These are phyloP conservation scores for Percopsis omiscomaycus DNA, from an alignment of 2,797 vertebrate genomes.

Conservation along the genomic window DNA sequence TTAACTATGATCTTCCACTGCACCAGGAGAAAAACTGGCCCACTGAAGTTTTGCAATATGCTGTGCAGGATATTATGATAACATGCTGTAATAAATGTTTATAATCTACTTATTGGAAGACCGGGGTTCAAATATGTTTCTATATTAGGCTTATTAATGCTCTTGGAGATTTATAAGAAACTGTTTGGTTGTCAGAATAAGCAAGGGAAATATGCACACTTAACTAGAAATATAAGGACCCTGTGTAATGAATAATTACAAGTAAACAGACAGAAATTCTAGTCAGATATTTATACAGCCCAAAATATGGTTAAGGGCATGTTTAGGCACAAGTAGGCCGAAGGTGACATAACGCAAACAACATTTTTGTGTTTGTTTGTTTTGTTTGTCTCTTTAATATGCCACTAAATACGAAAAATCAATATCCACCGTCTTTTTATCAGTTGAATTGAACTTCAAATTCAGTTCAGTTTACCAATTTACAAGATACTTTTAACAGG, in stretches of 20 bases:
- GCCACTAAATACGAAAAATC: too few species aligned
- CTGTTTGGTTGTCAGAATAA: constrained; percentile 50
- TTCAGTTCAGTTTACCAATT: too few species aligned
- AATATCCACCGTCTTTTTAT: too few species aligned
- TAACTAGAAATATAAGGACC: constrained; percentile 61
- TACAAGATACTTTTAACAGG: too few species aligned
- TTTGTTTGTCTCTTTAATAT: too few species aligned
- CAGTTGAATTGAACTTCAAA: too few species aligned
- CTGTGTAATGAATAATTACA: constrained; percentile 49
- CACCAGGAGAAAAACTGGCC: constrained; percentile 88
- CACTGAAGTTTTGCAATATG: constrained; percentile 97
- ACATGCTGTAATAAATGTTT: constrained; percentile 99
- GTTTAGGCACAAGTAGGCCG: neutral
- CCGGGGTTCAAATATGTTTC: constrained; percentile 93
- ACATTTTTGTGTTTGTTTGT: too few species aligned
- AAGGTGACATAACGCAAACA: too few species aligned
- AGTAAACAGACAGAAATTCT: neutral
- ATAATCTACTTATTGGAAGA: constrained; percentile 96
- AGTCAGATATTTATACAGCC: neutral
- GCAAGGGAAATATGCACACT: constrained; percentile 63
- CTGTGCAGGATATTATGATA: constrained; percentile 99
- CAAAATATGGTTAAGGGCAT: neutral
- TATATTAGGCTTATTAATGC: constrained; percentile 87
- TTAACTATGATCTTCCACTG: constrained; percentile 99
- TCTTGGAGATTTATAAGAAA: constrained; percentile 76